Percentiles rank a stretch among this genome's conserved stretches.
phyloP scores from a whole-genome alignment of 2,888 invertebrate species.

The Ptychoptera contaminata region DNA sequence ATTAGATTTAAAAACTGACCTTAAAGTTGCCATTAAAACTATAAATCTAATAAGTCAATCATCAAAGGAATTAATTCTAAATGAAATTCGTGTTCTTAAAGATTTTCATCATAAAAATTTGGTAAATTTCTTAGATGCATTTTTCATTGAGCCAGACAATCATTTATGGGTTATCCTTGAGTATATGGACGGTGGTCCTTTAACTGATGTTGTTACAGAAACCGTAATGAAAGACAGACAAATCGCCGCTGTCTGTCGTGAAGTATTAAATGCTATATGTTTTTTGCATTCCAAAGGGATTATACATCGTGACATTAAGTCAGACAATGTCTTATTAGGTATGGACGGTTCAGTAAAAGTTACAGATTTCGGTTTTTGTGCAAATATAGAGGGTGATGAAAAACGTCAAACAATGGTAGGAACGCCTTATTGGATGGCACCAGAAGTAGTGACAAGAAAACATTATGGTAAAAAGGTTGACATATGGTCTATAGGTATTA shows the following conservation, averaged over 20 bases:
- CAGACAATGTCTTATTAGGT: slow-evolving; percentile 89
- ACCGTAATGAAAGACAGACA: slow-evolving; percentile 94
- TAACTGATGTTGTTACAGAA: slow-evolving; percentile 95
- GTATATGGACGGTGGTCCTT: slow-evolving; percentile 81
- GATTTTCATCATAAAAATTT: slow-evolving; percentile 87
- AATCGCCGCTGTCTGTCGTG: slow-evolving; percentile 87
- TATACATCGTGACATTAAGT: slow-evolving; percentile 91
- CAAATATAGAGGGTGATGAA: slow-evolving; percentile 85
- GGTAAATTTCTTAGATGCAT: slow-evolving; percentile 89
- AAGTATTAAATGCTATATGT: slow-evolving; percentile 73
- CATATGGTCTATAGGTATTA: slow-evolving; percentile 93
- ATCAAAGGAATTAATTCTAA: slow-evolving; percentile 88
- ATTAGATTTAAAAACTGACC: slow-evolving; percentile 51
- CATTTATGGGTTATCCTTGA: slow-evolving; percentile 98
- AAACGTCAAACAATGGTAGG: slow-evolving; percentile 96
- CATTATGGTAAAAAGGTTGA: slow-evolving; percentile 89
- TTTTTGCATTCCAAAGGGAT: slow-evolving; percentile 82
- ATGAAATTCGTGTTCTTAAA: slow-evolving; percentile 84
- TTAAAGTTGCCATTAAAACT: slow-evolving; percentile 87
- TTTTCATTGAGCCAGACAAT: slow-evolving; percentile 71
- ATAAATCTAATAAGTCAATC: slow-evolving; percentile 91
- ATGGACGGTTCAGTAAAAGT: slow-evolving; percentile 87
- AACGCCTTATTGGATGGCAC: slow-evolving; percentile 99
- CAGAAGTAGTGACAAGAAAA: slow-evolving; percentile 82
- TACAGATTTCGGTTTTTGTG: slow-evolving; percentile 96